Percentiles rank a stretch among this genome's conserved stretches.
Evolutionary conservation across 2,113 vertebrate species (phyloP).

Genomic region (Cygnus buccinator): DNA sequence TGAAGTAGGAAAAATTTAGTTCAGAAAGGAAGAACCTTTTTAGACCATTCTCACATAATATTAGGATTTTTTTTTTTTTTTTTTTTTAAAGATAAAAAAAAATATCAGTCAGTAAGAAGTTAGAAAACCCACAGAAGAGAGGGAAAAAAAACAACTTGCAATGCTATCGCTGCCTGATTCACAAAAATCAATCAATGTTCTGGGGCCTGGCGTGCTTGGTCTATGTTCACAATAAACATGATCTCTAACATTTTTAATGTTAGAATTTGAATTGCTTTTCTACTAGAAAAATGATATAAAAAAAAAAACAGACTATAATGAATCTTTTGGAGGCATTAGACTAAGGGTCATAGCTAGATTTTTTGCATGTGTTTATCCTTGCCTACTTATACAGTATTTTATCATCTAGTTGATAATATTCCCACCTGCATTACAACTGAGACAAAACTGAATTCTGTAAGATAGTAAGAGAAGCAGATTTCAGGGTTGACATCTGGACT

Average conservation of each 20-base stretch:
- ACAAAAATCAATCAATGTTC: accelerated
- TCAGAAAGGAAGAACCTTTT: not conserved
- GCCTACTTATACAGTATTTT: not conserved
- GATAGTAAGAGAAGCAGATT: not conserved
- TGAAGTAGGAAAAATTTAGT: not conserved
- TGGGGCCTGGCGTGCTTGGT: not conserved
- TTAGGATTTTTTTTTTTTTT: not conserved
- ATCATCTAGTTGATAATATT: not conserved
- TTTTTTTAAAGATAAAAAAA: not conserved
- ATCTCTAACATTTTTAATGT: not conserved
- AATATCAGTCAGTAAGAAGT: not conserved
- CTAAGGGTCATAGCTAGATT: not conserved
- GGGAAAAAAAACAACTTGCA: not conserved
- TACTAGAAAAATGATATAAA: not conserved
- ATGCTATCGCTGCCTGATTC: not conserved
- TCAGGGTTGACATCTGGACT: not conserved
- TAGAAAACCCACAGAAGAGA: not conserved
- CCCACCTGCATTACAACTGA: not conserved
- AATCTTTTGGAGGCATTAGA: not conserved
- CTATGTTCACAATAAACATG: not conserved
- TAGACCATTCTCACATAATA: not conserved
- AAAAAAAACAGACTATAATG: not conserved
- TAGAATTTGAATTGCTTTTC: too few species aligned
- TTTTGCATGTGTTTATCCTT: not conserved
- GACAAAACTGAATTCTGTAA: not conserved